Evolutionary conservation across 1,140 invertebrate species (phyloP).

Genomic region (Ladona fulva): DNA sequence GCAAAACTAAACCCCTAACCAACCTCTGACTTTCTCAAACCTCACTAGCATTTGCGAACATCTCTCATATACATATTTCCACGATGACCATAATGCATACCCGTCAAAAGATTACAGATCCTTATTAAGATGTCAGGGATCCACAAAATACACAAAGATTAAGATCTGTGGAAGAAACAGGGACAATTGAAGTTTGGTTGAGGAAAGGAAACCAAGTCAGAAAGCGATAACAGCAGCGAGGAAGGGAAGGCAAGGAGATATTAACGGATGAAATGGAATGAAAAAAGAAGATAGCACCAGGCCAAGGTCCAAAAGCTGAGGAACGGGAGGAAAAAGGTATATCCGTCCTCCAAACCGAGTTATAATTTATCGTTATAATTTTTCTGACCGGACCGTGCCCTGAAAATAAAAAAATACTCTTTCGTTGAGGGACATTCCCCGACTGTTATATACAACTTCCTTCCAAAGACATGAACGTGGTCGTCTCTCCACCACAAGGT

Average conservation of each 20-base stretch:
- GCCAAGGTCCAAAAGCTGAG: background rate
- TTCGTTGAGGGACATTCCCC: background rate
- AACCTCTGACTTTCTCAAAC: too few relatives aligned
- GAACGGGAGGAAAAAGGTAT: background rate
- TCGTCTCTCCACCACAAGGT: background rate
- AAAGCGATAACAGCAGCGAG: background rate
- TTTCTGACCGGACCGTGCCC: background rate
- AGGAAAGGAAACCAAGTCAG: background rate
- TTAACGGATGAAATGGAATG: too few relatives aligned
- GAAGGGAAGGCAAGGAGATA: background rate
- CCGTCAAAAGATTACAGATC: too few relatives aligned
- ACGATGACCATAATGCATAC: too few relatives aligned
- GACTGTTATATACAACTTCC: background rate
- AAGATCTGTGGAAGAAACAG: background rate
- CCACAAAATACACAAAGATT: too few relatives aligned
- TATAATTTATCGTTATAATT: conserved; percentile 11
- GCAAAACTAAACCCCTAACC: too few relatives aligned
- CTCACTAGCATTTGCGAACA: too few relatives aligned
- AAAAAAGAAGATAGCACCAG: too few relatives aligned
- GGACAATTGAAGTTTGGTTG: background rate
- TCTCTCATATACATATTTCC: too few relatives aligned
- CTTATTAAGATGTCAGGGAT: too few relatives aligned
- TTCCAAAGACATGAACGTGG: background rate
- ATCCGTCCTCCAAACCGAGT: background rate
- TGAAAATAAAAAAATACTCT: background rate